A percentile compares a stretch with the other conserved stretches of the same genome.
Evolutionary conservation across 1,140 invertebrate genomes (phyloP).

Genomic region (Paralvinella palmiformis): DNA sequence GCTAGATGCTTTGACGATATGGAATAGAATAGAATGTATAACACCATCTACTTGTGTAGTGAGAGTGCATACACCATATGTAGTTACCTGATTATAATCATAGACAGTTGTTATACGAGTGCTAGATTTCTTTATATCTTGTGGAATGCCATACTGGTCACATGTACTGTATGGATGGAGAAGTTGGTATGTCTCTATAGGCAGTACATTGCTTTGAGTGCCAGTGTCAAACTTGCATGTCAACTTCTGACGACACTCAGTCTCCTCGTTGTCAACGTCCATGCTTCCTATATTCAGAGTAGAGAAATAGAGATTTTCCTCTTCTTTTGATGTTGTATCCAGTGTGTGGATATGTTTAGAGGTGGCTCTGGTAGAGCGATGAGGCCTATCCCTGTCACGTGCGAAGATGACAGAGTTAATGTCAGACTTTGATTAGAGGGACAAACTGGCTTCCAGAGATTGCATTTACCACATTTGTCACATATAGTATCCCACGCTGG

Average conservation of each 20-base stretch:
- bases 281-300: too few relatives aligned
- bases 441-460: conserved; percentile 4
- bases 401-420: neutral
- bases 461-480: conserved; percentile 6
- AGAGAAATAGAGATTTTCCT: too few relatives aligned
- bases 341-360: too few relatives aligned
- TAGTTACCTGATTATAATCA: neutral
- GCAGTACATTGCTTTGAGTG: neutral
- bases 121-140: neutral
- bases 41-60: neutral
- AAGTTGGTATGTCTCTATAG: neutral
- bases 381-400: neutral
- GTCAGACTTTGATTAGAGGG: neutral
- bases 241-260: too few relatives aligned
- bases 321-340: too few relatives aligned
- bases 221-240: neutral
- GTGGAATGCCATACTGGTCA: too few relatives aligned
- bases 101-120: neutral
- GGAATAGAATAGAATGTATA: neutral
- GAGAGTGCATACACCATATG: too few relatives aligned
- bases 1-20: too few relatives aligned
- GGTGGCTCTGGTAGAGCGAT: too few relatives aligned
- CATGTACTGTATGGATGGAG: too few relatives aligned
- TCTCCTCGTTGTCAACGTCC: too few relatives aligned
- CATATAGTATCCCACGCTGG: conserved; percentile 11